phyloP scores from a whole-genome alignment of 2,888 invertebrate species.

The Apeira syringaria region DNA sequence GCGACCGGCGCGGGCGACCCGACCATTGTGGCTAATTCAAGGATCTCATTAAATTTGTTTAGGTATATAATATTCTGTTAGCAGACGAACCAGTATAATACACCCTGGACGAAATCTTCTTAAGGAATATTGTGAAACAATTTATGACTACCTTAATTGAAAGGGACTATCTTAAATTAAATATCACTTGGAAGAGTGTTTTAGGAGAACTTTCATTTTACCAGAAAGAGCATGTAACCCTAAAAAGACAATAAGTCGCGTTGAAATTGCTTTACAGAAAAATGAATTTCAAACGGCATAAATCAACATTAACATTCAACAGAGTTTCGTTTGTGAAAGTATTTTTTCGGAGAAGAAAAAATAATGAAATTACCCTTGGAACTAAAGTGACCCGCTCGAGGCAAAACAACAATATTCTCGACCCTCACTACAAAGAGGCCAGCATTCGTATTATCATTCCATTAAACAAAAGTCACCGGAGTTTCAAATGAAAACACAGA shows the following conservation, averaged over 20 bases:
- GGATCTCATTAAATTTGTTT: slow-evolving; percentile 79
- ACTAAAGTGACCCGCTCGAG: slow-evolving; percentile 76
- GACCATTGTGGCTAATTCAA: slow-evolving; percentile 78
- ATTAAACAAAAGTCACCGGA: slow-evolving; percentile 83
- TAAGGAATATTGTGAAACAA: slow-evolving; percentile 30
- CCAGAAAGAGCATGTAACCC: slow-evolving; percentile 16
- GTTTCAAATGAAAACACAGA: slow-evolving; percentile 81
- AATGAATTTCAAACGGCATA: slow-evolving; percentile 59
- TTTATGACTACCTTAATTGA: slow-evolving; percentile 23
- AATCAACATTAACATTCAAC: slow-evolving; percentile 62
- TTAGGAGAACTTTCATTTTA: slow-evolving; percentile 9
- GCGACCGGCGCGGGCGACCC: too few relatives aligned
- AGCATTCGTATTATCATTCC: slow-evolving; percentile 82
- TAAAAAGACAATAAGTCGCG: slow-evolving; percentile 34
- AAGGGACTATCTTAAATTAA: slow-evolving; percentile 15
- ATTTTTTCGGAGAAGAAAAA: slow-evolving; percentile 60
- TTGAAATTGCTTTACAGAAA: slow-evolving; percentile 51
- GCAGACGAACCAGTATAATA: slow-evolving; percentile 49
- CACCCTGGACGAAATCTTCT: slow-evolving; percentile 38
- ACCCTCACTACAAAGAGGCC: slow-evolving; percentile 76
- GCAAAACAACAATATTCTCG: slow-evolving; percentile 77
- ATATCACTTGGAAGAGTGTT: slow-evolving; percentile 15
- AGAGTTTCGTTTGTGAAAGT: slow-evolving; percentile 63
- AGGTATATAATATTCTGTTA: slow-evolving; percentile 67
- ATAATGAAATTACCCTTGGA: slow-evolving; percentile 75